Evolutionary conservation across 2,113 vertebrate genomes (phyloP), one percentile per base, ranked within the genome.

Genomic region (Callipepla californica): DNA sequence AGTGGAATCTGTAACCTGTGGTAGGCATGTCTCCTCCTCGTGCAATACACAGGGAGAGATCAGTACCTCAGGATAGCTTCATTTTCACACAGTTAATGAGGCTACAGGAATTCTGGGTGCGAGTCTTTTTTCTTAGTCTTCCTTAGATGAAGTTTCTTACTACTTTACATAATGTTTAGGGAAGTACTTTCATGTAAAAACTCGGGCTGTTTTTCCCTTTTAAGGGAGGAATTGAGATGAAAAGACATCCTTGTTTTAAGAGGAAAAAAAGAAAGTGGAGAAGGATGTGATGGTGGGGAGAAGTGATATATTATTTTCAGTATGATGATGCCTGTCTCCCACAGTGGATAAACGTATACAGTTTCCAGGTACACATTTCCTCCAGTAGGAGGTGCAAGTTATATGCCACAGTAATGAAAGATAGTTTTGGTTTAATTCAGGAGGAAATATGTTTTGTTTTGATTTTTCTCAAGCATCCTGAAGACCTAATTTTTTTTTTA

Each of bases 271-370:
- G 11, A 16, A 42, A 11, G 40, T 34, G 19, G 20, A 63, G 61
- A 11, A 80, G 22, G 23, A 74, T n/a, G 32, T 42, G 16, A 6
- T 30, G 25, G 6, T 44, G 16, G 21, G 50, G 68, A 32, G 45
- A 57, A 62, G 8, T 44, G 32, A 28, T 10, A 0, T 15, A 0
- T 73, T 74, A 69, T 77, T 87, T 45, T 40, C 30, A 36, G 38
- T 50, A 32, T 26, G 48, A 34, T 42, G 7, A 2, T 72, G 16
- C 25, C 22, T 65, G 6, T 53, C 8, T 38, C 16, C 20, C 73
- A 23, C 1, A 62, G 53, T 42, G 20, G 13, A 15, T 28, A 20
- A 59, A 7, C 30, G 11, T 0, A 0, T 18, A 8, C 28, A 0
- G 44, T 83, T 61, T 72, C 61, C 28, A 14, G 9, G 9, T 77